Base-by-base conservation (phyloP, 2,113 vertebrate species). In the Panurus biarmicus region DNA sequence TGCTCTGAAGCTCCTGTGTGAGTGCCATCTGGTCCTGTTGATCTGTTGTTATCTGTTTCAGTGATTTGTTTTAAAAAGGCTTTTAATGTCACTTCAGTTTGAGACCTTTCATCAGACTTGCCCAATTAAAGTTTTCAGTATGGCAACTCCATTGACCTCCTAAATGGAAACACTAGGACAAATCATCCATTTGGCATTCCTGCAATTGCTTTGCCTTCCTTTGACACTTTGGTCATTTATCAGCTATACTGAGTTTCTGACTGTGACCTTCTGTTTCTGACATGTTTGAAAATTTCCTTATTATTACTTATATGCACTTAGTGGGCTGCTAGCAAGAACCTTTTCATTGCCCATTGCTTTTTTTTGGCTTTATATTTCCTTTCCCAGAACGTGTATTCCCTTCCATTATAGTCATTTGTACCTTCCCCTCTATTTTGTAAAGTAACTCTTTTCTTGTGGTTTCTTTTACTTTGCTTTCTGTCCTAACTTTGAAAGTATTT, bases 11-110 rank as follows among this genome's bases (percentile, higher is more conserved):
- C 95, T 94, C 90, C 95, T 92, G 82, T 0, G 0, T 50, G 56
- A 80, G 88, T 54, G 65, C 96, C 95, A 96, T 96, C 96, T 96
- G 96, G 58, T 93, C 92, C 64, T 71, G 85, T 91, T 93, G 92
- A 36, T 95, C 88, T 93, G 94, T 71, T 95, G 38, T 70, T 88
- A 73, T 35, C 73, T 13, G 0, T 77, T 94, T 85, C 12, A 70
- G 26, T 58, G 67, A 23, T 62, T 88, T 93, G 44, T 60, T 96
- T 96, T 60, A 56, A 83, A 91, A 93, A 90, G 71, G 25, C 47
- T 83, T 95, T 94, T 92, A 58, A 77, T 70, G 38, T 92, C 64
- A 66, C 33, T 91, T 83, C 81, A 47, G 38, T 85, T 65, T 76
- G 90, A 91, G 64, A 50, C 54, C 90, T 93, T 94, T 91, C 82